Evolutionary conservation across 2,888 invertebrate species (phyloP).

Genomic region (Amphipoea lucens): DNA sequence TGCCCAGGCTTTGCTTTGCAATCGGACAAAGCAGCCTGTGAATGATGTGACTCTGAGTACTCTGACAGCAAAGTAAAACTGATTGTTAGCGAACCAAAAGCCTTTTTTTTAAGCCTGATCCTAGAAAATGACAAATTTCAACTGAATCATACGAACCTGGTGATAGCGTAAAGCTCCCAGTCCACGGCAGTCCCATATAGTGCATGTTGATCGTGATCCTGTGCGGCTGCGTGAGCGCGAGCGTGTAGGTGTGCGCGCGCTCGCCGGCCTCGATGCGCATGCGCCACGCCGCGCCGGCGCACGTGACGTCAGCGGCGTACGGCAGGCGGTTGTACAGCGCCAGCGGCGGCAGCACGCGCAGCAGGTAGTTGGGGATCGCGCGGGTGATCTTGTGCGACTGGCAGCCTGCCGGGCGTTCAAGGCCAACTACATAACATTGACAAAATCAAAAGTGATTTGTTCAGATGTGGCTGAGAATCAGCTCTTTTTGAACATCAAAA

Average conservation of each 20-base stretch:
- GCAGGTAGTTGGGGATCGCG: slow-evolving; percentile 93
- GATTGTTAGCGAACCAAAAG: background rate
- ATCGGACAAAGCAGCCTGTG: no score
- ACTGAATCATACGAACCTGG: slow-evolving; percentile 80
- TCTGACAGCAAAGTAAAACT: background rate
- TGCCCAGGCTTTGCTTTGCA: background rate
- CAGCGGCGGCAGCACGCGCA: slow-evolving; percentile 93
- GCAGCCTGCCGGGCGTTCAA: slow-evolving; percentile 74
- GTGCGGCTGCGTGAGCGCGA: slow-evolving; percentile 91
- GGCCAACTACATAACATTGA: background rate
- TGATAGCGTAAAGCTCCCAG: slow-evolving; percentile 92
- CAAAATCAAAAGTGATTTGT: background rate
- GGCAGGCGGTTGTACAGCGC: slow-evolving; percentile 94
- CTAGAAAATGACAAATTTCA: background rate
- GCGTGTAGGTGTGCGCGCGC: slow-evolving; percentile 92
- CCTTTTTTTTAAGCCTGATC: background rate
- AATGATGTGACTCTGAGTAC: no score
- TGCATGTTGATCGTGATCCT: slow-evolving; percentile 87
- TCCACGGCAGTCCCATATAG: slow-evolving; percentile 93
- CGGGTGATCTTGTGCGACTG: slow-evolving; percentile 83
- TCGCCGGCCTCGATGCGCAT: slow-evolving; percentile 93
- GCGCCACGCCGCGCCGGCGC: slow-evolving; percentile 71
- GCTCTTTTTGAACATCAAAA: background rate
- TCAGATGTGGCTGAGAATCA: background rate
- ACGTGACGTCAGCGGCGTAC: slow-evolving; percentile 85